Percentiles rank a stretch among this genome's conserved stretches.
These are phyloP conservation scores for Centropus bengalensis DNA, from an alignment of 2,113 vertebrate species.

Conservation along the genomic window DNA sequence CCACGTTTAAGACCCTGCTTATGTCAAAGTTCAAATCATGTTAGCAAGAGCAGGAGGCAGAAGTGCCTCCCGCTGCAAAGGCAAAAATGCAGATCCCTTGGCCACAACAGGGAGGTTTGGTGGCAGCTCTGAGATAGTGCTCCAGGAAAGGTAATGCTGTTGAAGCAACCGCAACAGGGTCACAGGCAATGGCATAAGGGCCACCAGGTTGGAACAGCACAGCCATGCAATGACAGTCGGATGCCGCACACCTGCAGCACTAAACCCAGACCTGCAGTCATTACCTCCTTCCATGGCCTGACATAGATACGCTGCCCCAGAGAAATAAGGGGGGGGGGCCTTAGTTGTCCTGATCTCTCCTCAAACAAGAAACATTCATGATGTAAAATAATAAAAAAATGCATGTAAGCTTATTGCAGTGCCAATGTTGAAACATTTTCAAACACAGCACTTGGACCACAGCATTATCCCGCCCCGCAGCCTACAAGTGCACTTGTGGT, in stretches of 20 bases:
- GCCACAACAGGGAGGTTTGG: rapidly evolving
- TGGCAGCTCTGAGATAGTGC: rapidly evolving
- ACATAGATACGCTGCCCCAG: rapidly evolving
- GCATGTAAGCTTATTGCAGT: rapidly evolving
- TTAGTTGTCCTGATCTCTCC: rapidly evolving
- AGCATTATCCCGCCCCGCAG: rapidly evolving
- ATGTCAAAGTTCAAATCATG: not conserved
- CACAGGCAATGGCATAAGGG: rapidly evolving
- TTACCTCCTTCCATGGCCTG: not conserved
- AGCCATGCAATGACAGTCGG: rapidly evolving
- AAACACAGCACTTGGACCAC: rapidly evolving
- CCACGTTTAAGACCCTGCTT: rapidly evolving
- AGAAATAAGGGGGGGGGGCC: rapidly evolving
- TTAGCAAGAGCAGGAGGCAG: not conserved
- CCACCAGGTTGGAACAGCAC: not conserved
- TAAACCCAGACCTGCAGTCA: rapidly evolving
- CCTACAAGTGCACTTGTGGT: rapidly evolving
- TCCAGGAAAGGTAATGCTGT: rapidly evolving
- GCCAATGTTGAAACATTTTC: rapidly evolving
- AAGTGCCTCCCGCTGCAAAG: not conserved
- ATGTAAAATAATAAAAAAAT: not conserved
- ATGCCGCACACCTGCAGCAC: rapidly evolving
- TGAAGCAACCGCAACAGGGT: rapidly evolving
- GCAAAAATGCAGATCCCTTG: rapidly evolving
- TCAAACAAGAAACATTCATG: rapidly evolving